Evolutionary conservation across 2,113 vertebrate genomes (phyloP), one percentile per base, ranked within the genome.

Genomic region (Xenopus laevis): DNA sequence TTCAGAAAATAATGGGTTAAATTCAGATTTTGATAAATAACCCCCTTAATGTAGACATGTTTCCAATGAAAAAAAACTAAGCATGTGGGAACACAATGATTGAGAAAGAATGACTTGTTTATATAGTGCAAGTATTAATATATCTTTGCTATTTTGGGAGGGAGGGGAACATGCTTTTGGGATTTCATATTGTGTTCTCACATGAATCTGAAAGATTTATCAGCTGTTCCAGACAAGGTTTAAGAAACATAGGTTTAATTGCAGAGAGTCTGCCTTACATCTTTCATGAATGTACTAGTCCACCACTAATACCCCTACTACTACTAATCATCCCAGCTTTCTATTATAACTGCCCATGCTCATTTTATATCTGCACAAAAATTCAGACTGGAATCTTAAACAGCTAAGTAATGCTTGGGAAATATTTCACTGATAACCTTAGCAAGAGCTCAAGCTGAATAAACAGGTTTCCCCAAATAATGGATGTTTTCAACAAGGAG

Each of bases 121-220:
- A 40, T 40, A 40, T 5, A 40, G 47, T 50, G 1, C 23, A 40
- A 40, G 33, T 6, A 40, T 40, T 40, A 40, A 40, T 40, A 50
- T 50, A 50, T 13, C 11, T 12, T 50, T 50, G 47, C 11, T 13
- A 13, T 50, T 12, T 50, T 50, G 5, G 4, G 47, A 10, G 47
- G 33, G 33, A 40, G 33, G 33, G 6, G 33, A 40, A 7, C 33
- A 40, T 40, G 47, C 15, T 12, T 50, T 50, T 9, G 11, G 47
- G 15, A 50, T 50, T 50, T 50, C 11, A 13, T 50, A 13, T 50
- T 50, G 47, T 50, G 40, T 20, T 46, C 63, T 40, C 63, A 65
- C n/a, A 40, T 18, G 30, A 44, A 65, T 46, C 63, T 65, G 18
- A 46, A 65, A 44, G 40, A 65, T 65, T 46, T 65, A 65, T 65